Evolutionary conservation across 2,888 invertebrate species (phyloP), one percentile per base, ranked within the genome.

Genomic region (Tenodera sinensis): DNA sequence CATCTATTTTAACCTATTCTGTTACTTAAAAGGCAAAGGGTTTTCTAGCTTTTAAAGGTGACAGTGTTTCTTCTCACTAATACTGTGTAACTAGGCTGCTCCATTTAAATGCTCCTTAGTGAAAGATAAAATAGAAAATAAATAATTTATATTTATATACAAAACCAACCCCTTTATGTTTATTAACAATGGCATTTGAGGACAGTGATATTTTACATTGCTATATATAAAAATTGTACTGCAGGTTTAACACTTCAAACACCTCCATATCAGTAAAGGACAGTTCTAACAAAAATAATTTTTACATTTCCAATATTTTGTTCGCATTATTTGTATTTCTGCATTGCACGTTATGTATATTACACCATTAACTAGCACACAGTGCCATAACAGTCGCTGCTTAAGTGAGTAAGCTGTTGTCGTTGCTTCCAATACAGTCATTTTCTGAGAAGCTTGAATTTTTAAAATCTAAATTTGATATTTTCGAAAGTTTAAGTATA

Each of bases 161-260:
- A 87, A 87, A 87, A 81, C 87, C 81, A 82, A 81, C 71, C 82
- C 87, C 42, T n/a, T 86, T 87, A n/a, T 71, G 54, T 87, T 83
- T n/a, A 87, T 87, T 84, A 87, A 87, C 87, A 87, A 83, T 87
- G 82, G 42, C 87, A 87, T 87, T 87, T 87, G 87, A 34, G 42
- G 34, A 83, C 28, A 28, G 81, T 27, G 82, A 83, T 87, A 82
- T 30, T 87, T 87, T 87, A 87, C 87, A 87, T 8, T n/a, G 14
- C 28, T 28, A 42, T 87, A 87, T 87, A 82, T 42, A 83, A 87
- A 87, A 82, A 28, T 83, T 87, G 87, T 83, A 87, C 87, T 87
- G 87, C 87, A 82, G n/a, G 30, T 30, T 82, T 34, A 83, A 83
- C 30, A 54, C 25, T 71, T 71, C 54, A 4, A 71, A 71, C 54